These are phyloP conservation scores for Folsomia candida DNA, from an alignment of 2,888 invertebrate genomes.

Conservation along the genomic window DNA sequence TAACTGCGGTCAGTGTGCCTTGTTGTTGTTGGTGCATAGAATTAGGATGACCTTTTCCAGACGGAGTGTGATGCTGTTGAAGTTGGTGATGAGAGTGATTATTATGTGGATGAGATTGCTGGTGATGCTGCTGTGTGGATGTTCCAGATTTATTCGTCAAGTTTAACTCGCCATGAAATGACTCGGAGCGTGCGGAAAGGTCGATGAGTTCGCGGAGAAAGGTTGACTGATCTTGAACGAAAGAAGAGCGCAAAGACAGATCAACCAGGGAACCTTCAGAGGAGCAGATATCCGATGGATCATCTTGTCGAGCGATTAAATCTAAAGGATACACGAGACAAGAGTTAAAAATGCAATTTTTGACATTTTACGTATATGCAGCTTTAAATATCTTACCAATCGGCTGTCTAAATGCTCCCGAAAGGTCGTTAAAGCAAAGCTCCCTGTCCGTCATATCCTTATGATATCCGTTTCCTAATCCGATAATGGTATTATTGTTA, in stretches of 20 bases:
- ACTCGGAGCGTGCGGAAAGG: conserved; percentile 42
- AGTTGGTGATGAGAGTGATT: conserved; percentile 1
- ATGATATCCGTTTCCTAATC: conserved; percentile 35
- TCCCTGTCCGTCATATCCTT: conserved; percentile 45
- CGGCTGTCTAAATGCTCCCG: conserved; percentile 47
- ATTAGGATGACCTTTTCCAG: neutral
- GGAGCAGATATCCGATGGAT: conserved; percentile 36
- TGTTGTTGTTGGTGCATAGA: neutral
- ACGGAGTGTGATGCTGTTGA: conserved; percentile 8
- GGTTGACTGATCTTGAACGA: conserved; percentile 46
- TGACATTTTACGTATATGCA: neutral
- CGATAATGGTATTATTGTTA: conserved; percentile 9
- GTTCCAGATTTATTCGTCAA: conserved; percentile 41
- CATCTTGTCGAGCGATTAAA: conserved; percentile 44
- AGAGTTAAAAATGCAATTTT: too few species aligned
- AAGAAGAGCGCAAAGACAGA: conserved; percentile 42
- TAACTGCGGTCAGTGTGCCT: conserved; percentile 11
- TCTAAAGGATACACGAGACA: conserved; percentile 32
- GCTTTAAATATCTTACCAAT: conserved; percentile 43
- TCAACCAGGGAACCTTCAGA: conserved; percentile 47
- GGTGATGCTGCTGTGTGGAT: conserved; percentile 24
- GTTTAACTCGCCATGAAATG: conserved; percentile 46
- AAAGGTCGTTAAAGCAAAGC: conserved; percentile 39
- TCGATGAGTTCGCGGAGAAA: conserved; percentile 48
- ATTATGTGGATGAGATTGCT: conserved; percentile 8